These are phyloP conservation scores for Drosophila sucinea DNA, from an alignment of 1,140 invertebrate species.

Conservation along the genomic window DNA sequence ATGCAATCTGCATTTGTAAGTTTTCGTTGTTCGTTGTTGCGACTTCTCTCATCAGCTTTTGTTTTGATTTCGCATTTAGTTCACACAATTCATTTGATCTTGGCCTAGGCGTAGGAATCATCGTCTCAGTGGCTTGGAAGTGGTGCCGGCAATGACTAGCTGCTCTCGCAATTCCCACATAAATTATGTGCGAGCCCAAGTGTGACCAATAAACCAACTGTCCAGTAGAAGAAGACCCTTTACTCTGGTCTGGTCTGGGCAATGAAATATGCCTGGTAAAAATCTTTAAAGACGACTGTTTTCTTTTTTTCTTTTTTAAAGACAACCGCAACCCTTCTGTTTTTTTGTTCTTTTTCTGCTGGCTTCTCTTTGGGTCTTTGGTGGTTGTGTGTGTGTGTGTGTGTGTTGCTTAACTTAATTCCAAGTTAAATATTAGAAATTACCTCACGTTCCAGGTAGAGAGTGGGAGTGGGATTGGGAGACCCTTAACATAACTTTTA, in stretches of 20 bases:
- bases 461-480: neutral
- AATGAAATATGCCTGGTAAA: constrained; percentile 82
- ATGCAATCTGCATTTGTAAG: constrained; percentile 63
- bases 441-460: constrained; percentile 69
- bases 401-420: constrained; percentile 71
- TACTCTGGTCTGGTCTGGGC: constrained; percentile 42
- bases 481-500: constrained; percentile 66
- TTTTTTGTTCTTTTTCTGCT: neutral
- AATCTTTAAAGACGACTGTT: constrained; percentile 35
- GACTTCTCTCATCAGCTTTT: constrained; percentile 36
- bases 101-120: constrained; percentile 54
- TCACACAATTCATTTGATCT: constrained; percentile 80
- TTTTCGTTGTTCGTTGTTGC: constrained; percentile 37
- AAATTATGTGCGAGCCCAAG: constrained; percentile 82
- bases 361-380: neutral
- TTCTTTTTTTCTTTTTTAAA: neutral
- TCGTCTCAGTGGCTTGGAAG: constrained; percentile 45
- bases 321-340: constrained; percentile 46
- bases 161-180: constrained; percentile 71
- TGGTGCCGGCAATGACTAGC: constrained; percentile 74
- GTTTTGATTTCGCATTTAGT: constrained; percentile 71
- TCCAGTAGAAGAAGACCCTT: constrained; percentile 52
- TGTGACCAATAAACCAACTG: constrained; percentile 82
- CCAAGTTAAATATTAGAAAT: constrained; percentile 81
- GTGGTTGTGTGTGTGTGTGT: constrained; percentile 4